Evolutionary conservation across 2,797 vertebrate genomes (phyloP), one percentile per base, ranked within the genome.

Genomic region (Champsocephalus gunnari): DNA sequence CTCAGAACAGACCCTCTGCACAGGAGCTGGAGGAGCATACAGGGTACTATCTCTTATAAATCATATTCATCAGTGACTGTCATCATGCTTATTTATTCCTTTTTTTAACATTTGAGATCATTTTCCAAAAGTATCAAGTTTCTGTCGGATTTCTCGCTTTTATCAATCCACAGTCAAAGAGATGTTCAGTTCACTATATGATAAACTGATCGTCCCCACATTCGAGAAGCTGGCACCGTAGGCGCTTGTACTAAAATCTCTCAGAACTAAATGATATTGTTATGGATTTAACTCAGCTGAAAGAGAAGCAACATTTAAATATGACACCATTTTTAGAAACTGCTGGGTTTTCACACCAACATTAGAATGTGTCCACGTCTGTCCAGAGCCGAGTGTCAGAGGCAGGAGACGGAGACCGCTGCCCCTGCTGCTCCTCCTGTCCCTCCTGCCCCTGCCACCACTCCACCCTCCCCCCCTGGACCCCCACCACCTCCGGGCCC

Each of bases 1-100:
- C 82, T 0, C 94, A 91, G 45, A 94, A 92, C 0, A 94, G 93
- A 13, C 94, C 94, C 4, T 86, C 93, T 38, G 71, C 87, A 1
- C 94, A 96, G 47, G 94, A 95, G 73, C 11, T 89, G 53, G 96
- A 97, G 57, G 87, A 93, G 4, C 95, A 95, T 80, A 95, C 73
- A 88, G 95, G 95, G 96, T 96, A 89, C 8, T 44, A n/a, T 24
- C 41, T 7, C 63, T 17, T 38, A 3, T 3, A 57, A 21, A 72
- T 49, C 1, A 56, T 14, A 24, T 54, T 11, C 2, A 24, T 43
- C 0, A 41, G 47, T 16, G 12, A 38, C 45, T n/a, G 10, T 3
- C 38, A 12, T 14, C 3, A 49, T 44, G 41, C 9, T 48, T 56
- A 6, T 12, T 38, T n/a, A 12, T n/a, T 1, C 19, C 1, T 41